phyloP scores from a whole-genome alignment of 2,888 invertebrate species.

The Helicoverpa assulta region DNA sequence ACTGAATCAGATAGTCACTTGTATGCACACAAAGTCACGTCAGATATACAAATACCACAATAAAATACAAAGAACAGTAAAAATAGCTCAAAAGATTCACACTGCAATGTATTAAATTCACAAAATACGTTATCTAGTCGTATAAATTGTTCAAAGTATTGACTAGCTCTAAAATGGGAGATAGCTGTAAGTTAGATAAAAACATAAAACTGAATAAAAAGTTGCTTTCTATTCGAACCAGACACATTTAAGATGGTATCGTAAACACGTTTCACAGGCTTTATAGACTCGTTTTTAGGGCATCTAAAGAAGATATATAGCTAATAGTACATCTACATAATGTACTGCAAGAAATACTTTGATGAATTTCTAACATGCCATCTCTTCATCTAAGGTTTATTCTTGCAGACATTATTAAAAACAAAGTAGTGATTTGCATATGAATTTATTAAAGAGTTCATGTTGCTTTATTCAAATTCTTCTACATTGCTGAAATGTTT shows the following conservation, averaged over 20 bases:
- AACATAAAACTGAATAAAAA: not conserved
- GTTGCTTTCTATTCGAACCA: conserved; percentile 2
- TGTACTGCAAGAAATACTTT: conserved; percentile 5
- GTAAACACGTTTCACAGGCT: conserved; percentile 1
- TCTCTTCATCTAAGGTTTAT: conserved; percentile 8
- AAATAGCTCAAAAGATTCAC: not conserved
- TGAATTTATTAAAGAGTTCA: too few relatives aligned
- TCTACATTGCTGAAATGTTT: too few relatives aligned
- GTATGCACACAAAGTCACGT: too few relatives aligned
- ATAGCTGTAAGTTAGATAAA: not conserved
- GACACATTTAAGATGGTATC: not conserved
- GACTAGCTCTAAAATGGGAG: conserved; percentile 1
- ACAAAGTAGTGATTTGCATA: too few relatives aligned
- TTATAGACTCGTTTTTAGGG: conserved; percentile 3
- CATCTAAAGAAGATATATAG: conserved; percentile 21
- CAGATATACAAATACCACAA: too few relatives aligned
- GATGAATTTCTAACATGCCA: conserved; percentile 30
- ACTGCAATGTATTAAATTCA: not conserved
- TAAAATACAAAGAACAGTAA: too few relatives aligned
- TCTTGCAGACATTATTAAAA: not conserved
- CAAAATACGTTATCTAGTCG: not conserved
- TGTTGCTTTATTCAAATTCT: too few relatives aligned
- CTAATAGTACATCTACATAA: conserved; percentile 8
- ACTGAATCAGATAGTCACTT: too few relatives aligned
- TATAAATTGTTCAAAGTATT: not conserved